Conservation (phyloP, 2,113 vertebrate genomes). For the Sclerurus mexicanus region DNA sequence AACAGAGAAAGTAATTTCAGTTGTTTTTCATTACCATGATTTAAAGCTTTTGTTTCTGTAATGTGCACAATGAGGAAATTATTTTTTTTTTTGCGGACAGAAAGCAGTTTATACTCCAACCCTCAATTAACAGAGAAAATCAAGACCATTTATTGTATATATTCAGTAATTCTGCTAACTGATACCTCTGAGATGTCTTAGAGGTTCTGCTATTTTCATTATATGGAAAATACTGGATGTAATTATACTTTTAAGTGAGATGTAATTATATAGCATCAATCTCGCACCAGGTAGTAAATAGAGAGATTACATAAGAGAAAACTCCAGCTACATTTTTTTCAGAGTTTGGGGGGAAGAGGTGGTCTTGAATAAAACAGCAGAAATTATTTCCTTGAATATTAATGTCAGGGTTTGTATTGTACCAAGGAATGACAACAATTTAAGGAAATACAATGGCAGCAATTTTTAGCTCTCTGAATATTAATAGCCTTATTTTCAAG, state of each 20-base stretch:
- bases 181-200: neutral
- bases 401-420: neutral
- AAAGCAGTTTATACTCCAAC: neutral
- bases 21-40: neutral
- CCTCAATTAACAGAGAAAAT: neutral
- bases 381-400: neutral
- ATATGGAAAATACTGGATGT: neutral
- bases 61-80: neutral
- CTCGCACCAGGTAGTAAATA: neutral
- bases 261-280: neutral
- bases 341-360: neutral
- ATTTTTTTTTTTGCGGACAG: neutral
- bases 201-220: neutral
- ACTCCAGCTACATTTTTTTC: neutral
- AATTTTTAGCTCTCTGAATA: conserved; percentile 43
- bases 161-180: neutral
- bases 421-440: neutral
- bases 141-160: neutral
- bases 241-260: neutral
- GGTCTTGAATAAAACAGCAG: neutral
- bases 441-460: neutral
- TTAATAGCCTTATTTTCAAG: conserved; percentile 21
- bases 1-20: neutral
- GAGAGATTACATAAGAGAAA: neutral
- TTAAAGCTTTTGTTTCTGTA: neutral